phyloP scores from a whole-genome alignment of 2,888 invertebrate genomes.

The Tipula helvola region DNA sequence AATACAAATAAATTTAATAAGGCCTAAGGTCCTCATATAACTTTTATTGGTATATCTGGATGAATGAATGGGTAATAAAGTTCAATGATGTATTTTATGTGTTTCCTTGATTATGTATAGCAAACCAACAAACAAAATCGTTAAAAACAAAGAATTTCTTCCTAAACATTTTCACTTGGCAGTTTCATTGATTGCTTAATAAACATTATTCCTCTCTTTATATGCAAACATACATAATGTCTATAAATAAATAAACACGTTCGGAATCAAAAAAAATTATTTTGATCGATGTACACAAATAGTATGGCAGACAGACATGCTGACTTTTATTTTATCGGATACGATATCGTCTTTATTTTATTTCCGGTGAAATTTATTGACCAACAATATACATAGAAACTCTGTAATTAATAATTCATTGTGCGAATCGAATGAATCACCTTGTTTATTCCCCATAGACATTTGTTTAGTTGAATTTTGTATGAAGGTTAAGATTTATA shows the following conservation, averaged over 20 bases:
- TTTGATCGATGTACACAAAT: not conserved
- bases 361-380: not conserved
- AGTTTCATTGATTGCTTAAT: not conserved
- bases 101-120: not conserved
- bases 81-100: not conserved
- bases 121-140: not conserved
- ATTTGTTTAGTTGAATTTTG: not conserved
- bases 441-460: not conserved
- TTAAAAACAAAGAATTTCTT: not conserved
- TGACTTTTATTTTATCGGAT: not conserved
- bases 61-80: not conserved
- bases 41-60: not conserved
- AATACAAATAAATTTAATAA: too few species aligned
- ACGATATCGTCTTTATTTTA: not conserved
- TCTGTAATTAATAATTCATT: not conserved
- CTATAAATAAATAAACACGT: not conserved
- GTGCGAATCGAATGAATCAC: not conserved
- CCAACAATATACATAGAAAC: not conserved
- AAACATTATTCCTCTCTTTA: not conserved
- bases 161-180: not conserved
- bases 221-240: not conserved
- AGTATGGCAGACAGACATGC: not conserved
- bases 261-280: not conserved
- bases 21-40: not conserved
- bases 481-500: not conserved